Percentiles rank a stretch among this genome's conserved stretches.
Conservation (phyloP, 2,888 invertebrate genomes). For the Drosophila mettleri region DNA sequence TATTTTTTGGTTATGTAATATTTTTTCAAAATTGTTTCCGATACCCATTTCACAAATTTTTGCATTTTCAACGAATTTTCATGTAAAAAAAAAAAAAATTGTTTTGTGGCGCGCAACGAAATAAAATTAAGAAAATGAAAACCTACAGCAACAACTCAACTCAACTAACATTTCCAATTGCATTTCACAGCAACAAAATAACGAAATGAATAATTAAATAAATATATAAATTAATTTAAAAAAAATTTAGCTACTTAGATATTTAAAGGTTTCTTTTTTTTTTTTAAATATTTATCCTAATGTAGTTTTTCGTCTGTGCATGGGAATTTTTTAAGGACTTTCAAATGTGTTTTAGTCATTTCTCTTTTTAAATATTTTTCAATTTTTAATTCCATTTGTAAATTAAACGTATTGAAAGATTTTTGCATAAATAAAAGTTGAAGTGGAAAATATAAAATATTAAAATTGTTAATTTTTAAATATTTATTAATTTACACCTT, state of each 20-base stretch:
- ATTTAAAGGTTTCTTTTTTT: constrained; percentile 58
- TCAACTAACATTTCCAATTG: constrained; percentile 63
- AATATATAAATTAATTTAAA: constrained; percentile 19
- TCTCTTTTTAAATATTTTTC: constrained; percentile 42
- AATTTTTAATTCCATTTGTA: constrained; percentile 68
- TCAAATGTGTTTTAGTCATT: constrained; percentile 57
- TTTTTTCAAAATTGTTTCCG: constrained; percentile 5
- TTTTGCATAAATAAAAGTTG: constrained; percentile 77
- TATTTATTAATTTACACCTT: too few relatives aligned
- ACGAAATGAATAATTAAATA: constrained; percentile 12
- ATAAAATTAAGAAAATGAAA: constrained; percentile 32
- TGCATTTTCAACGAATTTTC: constrained; percentile 21
- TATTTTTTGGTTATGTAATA: constrained; percentile 35
- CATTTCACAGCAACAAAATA: constrained; percentile 59
- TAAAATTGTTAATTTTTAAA: too few relatives aligned
- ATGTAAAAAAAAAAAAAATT: constrained; percentile 3
- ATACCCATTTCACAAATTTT: constrained; percentile 11
- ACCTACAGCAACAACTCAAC: constrained; percentile 11
- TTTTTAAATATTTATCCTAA: constrained; percentile 51
- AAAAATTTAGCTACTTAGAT: constrained; percentile 41
- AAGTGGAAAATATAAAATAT: constrained; percentile 48
- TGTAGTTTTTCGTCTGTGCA: constrained; percentile 51
- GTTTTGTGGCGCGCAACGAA: constrained; percentile 43
- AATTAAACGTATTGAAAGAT: constrained; percentile 61
- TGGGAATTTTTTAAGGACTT: constrained; percentile 54